Evolutionary conservation across 37 sponge, comb jelly and placozoan genomes (phyloP).

Genomic region (Tethya wilhelma): DNA sequence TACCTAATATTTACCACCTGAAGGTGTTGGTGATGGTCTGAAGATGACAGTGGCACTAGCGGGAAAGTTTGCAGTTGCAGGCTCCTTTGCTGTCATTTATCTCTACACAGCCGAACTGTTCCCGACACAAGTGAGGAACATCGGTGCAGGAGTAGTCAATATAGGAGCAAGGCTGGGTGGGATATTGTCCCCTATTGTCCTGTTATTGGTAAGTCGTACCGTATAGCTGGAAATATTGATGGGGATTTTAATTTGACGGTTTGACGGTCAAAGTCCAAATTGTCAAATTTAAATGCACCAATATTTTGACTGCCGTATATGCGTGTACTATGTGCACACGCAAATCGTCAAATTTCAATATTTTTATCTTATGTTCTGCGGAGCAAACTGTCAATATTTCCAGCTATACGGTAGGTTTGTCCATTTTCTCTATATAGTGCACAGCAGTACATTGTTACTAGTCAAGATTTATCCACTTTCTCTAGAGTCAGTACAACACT

Average conservation of each 20-base stretch:
- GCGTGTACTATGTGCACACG: too few species aligned
- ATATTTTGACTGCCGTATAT: too few species aligned
- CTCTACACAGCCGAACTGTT: slow-evolving; percentile 72
- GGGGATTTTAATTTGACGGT: too few species aligned
- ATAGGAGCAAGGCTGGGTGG: slow-evolving; percentile 59
- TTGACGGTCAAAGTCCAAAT: too few species aligned
- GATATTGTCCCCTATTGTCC: slow-evolving; percentile 46
- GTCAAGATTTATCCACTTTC: not conserved
- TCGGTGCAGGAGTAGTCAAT: slow-evolving; percentile 33
- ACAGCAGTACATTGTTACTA: not conserved
- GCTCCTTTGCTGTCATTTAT: slow-evolving; percentile 56
- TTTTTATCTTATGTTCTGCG: not conserved
- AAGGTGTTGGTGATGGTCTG: not conserved
- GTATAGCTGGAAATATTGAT: not conserved
- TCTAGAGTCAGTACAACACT: slow-evolving; percentile 10
- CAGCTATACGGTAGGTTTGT: not conserved
- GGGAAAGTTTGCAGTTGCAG: slow-evolving; percentile 66
- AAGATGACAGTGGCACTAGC: slow-evolving; percentile 35
- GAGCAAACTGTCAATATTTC: too few species aligned
- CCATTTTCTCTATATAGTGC: not conserved
- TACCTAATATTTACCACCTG: not conserved
- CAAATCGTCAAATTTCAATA: too few species aligned
- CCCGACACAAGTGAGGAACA: slow-evolving; percentile 77
- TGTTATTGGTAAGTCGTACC: slow-evolving; percentile 42
- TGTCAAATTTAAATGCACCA: too few species aligned